phyloP scores from a whole-genome alignment of 1,140 invertebrate genomes.

The Drosophila equinoxialis region DNA sequence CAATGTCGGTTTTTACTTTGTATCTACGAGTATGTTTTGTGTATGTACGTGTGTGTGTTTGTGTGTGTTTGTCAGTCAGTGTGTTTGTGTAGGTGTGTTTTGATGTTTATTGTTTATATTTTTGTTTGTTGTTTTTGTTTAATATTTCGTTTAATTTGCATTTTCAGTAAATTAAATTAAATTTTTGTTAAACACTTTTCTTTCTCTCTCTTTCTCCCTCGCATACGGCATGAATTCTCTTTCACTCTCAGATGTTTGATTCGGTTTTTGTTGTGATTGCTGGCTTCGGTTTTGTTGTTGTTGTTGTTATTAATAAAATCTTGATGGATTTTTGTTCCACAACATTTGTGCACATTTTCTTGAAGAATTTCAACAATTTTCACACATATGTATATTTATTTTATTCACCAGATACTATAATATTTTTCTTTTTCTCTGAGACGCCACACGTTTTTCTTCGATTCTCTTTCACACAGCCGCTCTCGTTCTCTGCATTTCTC shows the following conservation, averaged over 20 bases:
- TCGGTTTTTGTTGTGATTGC: constrained; percentile 78
- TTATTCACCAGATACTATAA: constrained; percentile 48
- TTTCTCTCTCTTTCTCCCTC: not conserved
- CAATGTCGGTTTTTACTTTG: constrained; percentile 41
- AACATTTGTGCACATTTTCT: constrained; percentile 59
- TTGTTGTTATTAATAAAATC: constrained; percentile 23
- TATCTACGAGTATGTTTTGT: constrained; percentile 21
- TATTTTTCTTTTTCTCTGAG: constrained; percentile 42
- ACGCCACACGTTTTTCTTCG: constrained; percentile 69
- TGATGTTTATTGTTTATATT: constrained; percentile 25
- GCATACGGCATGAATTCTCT: constrained; percentile 10
- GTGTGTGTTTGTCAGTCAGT: constrained; percentile 34
- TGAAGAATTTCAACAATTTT: constrained; percentile 66
- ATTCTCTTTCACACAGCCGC: constrained; percentile 44
- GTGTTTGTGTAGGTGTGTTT: constrained; percentile 20
- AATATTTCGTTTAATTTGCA: constrained; percentile 45
- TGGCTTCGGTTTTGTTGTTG: constrained; percentile 52
- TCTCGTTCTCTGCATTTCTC: constrained; percentile 23
- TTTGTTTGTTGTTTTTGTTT: constrained; percentile 29
- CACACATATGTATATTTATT: constrained; percentile 71
- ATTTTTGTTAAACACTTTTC: constrained; percentile 38
- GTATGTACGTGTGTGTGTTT: constrained; percentile 34
- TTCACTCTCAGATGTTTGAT: constrained; percentile 42
- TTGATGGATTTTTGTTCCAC: constrained; percentile 38
- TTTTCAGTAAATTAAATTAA: constrained; percentile 39